Percentiles rank a stretch among this genome's conserved stretches.
Conservation (phyloP, 1,140 invertebrate genomes). For the Amyelois transitella region DNA sequence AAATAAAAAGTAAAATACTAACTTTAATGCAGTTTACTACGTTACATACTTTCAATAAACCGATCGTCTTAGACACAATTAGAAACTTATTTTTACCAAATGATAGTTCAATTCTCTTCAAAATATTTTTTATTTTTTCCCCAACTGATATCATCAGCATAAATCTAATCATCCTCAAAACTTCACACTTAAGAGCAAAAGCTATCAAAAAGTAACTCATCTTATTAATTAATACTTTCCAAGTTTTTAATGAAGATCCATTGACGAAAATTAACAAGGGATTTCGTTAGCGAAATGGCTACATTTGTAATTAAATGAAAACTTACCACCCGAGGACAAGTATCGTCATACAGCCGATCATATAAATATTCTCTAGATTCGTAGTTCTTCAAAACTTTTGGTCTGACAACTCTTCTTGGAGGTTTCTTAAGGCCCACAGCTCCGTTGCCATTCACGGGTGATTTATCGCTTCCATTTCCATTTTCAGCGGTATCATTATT, state of each 20-base stretch:
- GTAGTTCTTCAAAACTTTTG: slow-evolving; percentile 56
- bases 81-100: too few species aligned
- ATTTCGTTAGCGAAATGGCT: neutral
- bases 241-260: neutral
- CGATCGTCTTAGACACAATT: too few species aligned
- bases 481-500: slow-evolving; percentile 7
- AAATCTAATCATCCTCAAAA: neutral
- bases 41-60: too few species aligned
- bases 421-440: slow-evolving; percentile 35
- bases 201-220: neutral
- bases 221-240: neutral
- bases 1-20: too few species aligned
- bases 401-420: slow-evolving; percentile 39
- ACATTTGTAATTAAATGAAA: neutral
- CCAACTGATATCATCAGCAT: too few species aligned
- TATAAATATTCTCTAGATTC: slow-evolving; percentile 53
- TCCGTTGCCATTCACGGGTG: slow-evolving; percentile 17
- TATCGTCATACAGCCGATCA: slow-evolving; percentile 51
- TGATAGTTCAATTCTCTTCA: too few species aligned
- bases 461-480: slow-evolving; percentile 5
- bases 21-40: too few species aligned
- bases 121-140: too few species aligned
- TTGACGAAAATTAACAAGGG: neutral
- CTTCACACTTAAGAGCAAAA: neutral
- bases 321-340: slow-evolving; percentile 58